Conservation (phyloP, 2,888 invertebrate genomes). For the Aethes cnicana region DNA sequence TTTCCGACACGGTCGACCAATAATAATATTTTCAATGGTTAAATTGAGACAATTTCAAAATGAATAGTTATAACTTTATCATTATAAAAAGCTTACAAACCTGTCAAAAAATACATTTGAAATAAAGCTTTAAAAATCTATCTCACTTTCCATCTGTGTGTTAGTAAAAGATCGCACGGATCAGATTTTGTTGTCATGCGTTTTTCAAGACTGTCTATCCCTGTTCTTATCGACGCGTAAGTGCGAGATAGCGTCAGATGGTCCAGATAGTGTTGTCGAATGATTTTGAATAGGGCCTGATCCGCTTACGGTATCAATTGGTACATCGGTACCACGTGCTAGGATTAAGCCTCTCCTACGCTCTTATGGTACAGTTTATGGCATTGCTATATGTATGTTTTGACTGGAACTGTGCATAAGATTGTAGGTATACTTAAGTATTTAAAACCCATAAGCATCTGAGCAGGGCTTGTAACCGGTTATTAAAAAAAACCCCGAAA, state of each 20-base stretch:
- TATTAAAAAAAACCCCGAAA: too few species aligned
- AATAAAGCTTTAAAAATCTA: slow-evolving; percentile 17
- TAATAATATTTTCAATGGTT: background rate
- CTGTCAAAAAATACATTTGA: slow-evolving; percentile 35
- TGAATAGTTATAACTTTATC: background rate
- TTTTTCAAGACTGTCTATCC: slow-evolving; percentile 11
- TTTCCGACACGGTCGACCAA: too few species aligned
- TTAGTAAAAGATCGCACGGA: slow-evolving; percentile 21
- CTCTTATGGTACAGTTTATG: slow-evolving; percentile 55
- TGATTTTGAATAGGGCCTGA: slow-evolving; percentile 42
- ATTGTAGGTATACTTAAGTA: too few species aligned
- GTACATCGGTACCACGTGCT: slow-evolving; percentile 60
- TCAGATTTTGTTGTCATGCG: slow-evolving; percentile 18
- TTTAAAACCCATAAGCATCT: too few species aligned
- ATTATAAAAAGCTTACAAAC: slow-evolving; percentile 48
- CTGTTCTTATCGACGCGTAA: slow-evolving; percentile 8
- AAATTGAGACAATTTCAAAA: background rate
- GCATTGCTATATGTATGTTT: slow-evolving; percentile 10
- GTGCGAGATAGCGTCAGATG: slow-evolving; percentile 13
- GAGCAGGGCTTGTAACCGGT: too few species aligned
- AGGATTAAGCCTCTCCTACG: slow-evolving; percentile 51
- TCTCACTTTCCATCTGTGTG: slow-evolving; percentile 19
- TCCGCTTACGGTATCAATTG: slow-evolving; percentile 65
- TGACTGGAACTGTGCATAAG: too few species aligned
- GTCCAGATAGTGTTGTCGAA: slow-evolving; percentile 22